phyloP scores from a whole-genome alignment of 2,888 invertebrate genomes.

The Tetrapedia diversipes region DNA sequence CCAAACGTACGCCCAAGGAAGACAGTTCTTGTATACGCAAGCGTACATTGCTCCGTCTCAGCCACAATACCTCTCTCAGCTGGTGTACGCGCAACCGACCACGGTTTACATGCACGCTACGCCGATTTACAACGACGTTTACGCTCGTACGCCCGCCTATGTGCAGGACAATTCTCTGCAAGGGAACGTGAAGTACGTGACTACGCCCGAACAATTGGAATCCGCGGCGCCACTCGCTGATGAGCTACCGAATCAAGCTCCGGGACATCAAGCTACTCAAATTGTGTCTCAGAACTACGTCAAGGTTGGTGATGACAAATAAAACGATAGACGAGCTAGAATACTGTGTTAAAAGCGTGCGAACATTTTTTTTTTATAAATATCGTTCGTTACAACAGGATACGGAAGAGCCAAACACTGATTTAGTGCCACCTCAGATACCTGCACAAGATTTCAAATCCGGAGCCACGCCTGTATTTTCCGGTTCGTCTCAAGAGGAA shows the following conservation, averaged over 20 bases:
- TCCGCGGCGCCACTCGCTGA: constrained; percentile 61
- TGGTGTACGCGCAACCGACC: constrained; percentile 74
- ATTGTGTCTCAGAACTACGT: constrained; percentile 69
- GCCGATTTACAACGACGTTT: constrained; percentile 70
- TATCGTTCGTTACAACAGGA: constrained; percentile 53
- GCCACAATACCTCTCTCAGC: constrained; percentile 73
- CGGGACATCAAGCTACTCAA: constrained; percentile 68
- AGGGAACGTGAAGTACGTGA: constrained; percentile 59
- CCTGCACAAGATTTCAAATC: constrained; percentile 74
- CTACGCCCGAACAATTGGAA: constrained; percentile 69
- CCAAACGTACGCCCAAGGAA: constrained; percentile 60
- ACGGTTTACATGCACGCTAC: constrained; percentile 70
- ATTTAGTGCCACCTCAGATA: constrained; percentile 72
- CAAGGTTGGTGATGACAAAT: constrained; percentile 65
- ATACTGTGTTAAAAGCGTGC: no score
- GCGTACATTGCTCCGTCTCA: constrained; percentile 59
- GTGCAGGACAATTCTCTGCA: constrained; percentile 74
- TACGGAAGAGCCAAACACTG: constrained; percentile 62
- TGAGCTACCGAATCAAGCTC: constrained; percentile 70
- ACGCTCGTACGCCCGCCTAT: constrained; percentile 68
- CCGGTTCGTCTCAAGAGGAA: constrained; percentile 66
- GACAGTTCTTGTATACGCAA: constrained; percentile 63
- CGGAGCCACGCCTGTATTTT: constrained; percentile 59
- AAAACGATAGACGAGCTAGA: no score
- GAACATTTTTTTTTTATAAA: not conserved